Evolutionary conservation across 1,140 invertebrate species (phyloP).

Genomic region (Cydia pomonella): DNA sequence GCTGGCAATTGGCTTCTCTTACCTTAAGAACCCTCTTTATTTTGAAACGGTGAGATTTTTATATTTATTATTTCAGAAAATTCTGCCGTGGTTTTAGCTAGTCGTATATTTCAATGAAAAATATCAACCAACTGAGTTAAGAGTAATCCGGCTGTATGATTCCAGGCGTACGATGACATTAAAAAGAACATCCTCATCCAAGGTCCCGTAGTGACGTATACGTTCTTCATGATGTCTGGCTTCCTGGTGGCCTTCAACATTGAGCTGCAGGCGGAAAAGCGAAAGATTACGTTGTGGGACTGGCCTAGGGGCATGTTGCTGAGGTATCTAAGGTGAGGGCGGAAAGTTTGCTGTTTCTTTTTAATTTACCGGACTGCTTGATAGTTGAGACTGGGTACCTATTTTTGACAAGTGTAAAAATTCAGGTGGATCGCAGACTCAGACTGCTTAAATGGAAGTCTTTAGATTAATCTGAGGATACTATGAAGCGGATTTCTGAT

Average conservation of each 20-base stretch:
- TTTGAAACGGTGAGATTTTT: slow-evolving; percentile 62
- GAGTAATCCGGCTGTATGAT: not conserved
- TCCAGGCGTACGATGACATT: slow-evolving; percentile 68
- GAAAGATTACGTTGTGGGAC: slow-evolving; percentile 48
- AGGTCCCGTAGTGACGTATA: slow-evolving; percentile 76
- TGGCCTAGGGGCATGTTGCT: slow-evolving; percentile 67
- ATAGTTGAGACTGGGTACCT: not conserved
- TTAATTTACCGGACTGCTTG: no score
- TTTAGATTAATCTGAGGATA: no score
- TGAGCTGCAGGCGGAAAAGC: slow-evolving; percentile 59
- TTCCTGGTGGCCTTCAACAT: slow-evolving; percentile 81
- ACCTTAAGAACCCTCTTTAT: slow-evolving; percentile 59
- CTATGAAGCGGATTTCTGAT: no score
- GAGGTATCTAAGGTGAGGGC: slow-evolving; percentile 79
- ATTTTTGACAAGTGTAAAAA: no score
- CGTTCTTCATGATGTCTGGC: slow-evolving; percentile 81
- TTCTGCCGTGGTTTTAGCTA: no score
- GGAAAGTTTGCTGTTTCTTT: no score
- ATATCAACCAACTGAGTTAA: no score
- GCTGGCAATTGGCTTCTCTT: slow-evolving; percentile 50
- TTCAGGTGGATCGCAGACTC: no score
- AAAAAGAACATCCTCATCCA: slow-evolving; percentile 75
- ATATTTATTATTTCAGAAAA: not conserved
- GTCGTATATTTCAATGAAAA: no score
- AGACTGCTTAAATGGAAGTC: no score